Percentiles rank a stretch among this genome's conserved stretches.
Evolutionary conservation across 37 sponge, comb jelly and placozoan species (phyloP).

Genomic region (Cladorhizidae sp.): DNA sequence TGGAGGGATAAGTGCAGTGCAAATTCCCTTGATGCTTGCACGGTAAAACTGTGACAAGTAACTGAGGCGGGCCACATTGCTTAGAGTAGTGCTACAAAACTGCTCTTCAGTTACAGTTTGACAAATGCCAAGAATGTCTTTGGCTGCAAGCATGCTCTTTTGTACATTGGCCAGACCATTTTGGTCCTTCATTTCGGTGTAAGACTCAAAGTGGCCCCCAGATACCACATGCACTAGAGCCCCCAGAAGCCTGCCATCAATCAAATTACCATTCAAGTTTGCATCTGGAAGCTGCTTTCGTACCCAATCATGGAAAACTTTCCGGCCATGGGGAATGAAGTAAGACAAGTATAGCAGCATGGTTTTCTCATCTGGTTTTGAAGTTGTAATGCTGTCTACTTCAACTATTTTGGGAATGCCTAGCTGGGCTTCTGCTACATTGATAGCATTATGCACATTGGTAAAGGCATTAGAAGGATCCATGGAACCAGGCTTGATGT

Average conservation of each 20-base stretch:
- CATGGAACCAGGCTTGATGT: slow-evolving; percentile 65
- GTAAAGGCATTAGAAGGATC: slow-evolving; percentile 27
- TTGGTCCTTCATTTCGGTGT: slow-evolving; percentile 22
- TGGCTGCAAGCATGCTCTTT: slow-evolving; percentile 57
- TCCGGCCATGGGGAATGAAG: slow-evolving; percentile 68
- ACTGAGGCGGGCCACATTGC: slow-evolving; percentile 47
- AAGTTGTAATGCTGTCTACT: slow-evolving; percentile 41
- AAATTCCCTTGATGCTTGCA: slow-evolving; percentile 29
- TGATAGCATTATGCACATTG: slow-evolving; percentile 64
- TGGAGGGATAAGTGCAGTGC: slow-evolving; percentile 37
- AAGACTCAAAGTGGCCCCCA: slow-evolving; percentile 39
- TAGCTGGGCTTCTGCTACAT: slow-evolving; percentile 63
- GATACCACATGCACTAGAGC: slow-evolving; percentile 65
- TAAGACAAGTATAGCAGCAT: slow-evolving; percentile 80
- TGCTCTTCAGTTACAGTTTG: slow-evolving; percentile 51
- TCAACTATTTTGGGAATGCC: slow-evolving; percentile 60
- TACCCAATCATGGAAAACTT: slow-evolving; percentile 62
- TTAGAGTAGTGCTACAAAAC: slow-evolving; percentile 56
- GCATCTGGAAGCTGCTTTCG: slow-evolving; percentile 51
- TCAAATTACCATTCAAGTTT: slow-evolving; percentile 71
- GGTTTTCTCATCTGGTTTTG: slow-evolving; percentile 73
- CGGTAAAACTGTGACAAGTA: slow-evolving; percentile 68
- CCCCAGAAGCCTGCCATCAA: slow-evolving; percentile 64
- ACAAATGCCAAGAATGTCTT: slow-evolving; percentile 50
- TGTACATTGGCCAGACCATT: slow-evolving; percentile 44